phyloP scores from a whole-genome alignment of 2,888 invertebrate genomes.

The Isoperla grammatica region DNA sequence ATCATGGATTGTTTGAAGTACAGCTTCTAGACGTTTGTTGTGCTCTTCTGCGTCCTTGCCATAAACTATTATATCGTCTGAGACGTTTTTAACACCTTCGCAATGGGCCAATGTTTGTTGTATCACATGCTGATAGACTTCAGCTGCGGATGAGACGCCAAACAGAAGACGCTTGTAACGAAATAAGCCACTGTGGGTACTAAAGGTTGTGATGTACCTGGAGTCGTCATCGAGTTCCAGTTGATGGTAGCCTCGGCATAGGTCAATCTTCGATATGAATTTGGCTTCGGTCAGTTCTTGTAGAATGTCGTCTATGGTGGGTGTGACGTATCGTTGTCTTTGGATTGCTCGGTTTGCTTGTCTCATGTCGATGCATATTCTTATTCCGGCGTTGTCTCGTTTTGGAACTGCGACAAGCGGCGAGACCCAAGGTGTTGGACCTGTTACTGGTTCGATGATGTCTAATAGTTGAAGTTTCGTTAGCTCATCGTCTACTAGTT shows the following conservation, averaged over 20 bases:
- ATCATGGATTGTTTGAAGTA: too few species aligned
- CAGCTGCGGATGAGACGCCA: neutral
- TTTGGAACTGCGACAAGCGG: neutral
- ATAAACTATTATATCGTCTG: too few species aligned
- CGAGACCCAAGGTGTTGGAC: constrained; percentile 1
- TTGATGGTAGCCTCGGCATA: constrained; percentile 4
- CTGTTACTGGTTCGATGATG: neutral
- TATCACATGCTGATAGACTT: neutral
- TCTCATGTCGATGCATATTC: constrained; percentile 4
- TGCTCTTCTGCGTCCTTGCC: too few species aligned
- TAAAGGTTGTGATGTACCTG: neutral
- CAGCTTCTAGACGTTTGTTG: too few species aligned
- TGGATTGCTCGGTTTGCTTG: neutral
- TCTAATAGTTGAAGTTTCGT: neutral
- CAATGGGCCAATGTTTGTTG: neutral
- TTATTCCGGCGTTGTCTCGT: neutral
- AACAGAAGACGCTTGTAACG: neutral
- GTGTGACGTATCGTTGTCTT: neutral
- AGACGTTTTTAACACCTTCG: too few species aligned
- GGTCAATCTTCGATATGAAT: neutral
- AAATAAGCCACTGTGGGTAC: neutral
- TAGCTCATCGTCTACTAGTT: neutral
- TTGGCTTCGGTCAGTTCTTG: neutral
- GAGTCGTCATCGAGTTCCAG: neutral
- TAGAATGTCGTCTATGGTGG: constrained; percentile 9